A percentile compares a stretch with the other conserved stretches of the same genome.
Conservation (phyloP, 1,140 invertebrate species). For the Penaeus japonicus region DNA sequence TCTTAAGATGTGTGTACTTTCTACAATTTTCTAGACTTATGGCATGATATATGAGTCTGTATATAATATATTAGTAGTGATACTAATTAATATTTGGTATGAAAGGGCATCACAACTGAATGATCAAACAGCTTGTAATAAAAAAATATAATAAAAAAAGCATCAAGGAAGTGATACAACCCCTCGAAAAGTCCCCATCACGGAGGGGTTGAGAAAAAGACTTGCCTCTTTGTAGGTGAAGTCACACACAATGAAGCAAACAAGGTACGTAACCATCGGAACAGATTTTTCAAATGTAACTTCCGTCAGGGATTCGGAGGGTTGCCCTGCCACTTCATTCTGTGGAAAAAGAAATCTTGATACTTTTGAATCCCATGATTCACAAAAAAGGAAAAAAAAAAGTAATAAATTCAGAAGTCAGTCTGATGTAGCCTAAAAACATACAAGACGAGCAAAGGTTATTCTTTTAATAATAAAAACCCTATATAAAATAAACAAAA, state of each 20-base stretch:
- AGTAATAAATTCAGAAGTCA: neutral
- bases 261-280: constrained; percentile 67
- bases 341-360: neutral
- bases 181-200: too few relatives aligned
- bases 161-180: too few relatives aligned
- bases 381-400: neutral
- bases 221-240: constrained; percentile 63
- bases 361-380: neutral
- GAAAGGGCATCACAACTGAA: too few relatives aligned
- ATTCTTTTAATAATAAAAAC: neutral
- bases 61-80: too few relatives aligned
- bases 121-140: too few relatives aligned
- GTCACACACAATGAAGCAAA: constrained; percentile 67
- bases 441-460: neutral
- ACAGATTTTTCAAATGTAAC: constrained; percentile 65
- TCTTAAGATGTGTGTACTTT: too few relatives aligned
- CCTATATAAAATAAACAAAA: neutral
- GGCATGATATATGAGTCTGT: too few relatives aligned
- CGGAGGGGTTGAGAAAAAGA: too few relatives aligned
- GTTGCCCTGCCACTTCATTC: constrained; percentile 25
- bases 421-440: neutral
- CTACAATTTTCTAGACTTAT: too few relatives aligned
- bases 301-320: constrained; percentile 54
- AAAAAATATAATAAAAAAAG: too few relatives aligned
- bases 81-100: too few relatives aligned